Evolutionary conservation across 2,888 invertebrate genomes (phyloP).

Genomic region (Leptarthrus brevirostris): DNA sequence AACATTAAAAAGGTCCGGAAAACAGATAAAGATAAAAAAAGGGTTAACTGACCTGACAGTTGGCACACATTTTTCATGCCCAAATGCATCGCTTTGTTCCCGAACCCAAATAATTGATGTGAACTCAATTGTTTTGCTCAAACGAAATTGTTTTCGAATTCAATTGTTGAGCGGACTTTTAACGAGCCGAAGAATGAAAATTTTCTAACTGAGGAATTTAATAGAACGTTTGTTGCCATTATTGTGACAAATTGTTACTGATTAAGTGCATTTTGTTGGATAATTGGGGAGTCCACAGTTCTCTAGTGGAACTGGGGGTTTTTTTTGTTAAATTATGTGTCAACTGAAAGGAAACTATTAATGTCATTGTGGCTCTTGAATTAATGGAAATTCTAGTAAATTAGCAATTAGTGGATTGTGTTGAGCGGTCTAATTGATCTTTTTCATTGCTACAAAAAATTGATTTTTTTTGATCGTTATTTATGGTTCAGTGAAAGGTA

Average conservation of each 20-base stretch:
- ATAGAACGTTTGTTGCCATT: neutral
- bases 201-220: neutral
- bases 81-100: neutral
- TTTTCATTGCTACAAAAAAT: no score
- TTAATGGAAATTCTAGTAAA: no score
- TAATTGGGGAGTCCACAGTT: no score
- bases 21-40: neutral
- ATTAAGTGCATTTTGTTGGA: neutral
- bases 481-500: no score
- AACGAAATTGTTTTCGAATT: constrained; percentile 1
- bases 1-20: neutral
- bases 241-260: neutral
- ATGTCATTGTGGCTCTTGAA: no score
- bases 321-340: no score
- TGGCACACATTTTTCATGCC: constrained; percentile 9
- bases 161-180: neutral
- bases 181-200: neutral
- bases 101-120: constrained; percentile 6
- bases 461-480: no score
- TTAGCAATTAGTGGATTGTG: no score
- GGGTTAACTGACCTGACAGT: constrained; percentile 6
- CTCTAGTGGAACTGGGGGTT: no score
- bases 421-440: no score
- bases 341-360: no score
- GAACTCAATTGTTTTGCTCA: constrained; percentile 11